A percentile compares a stretch with the other conserved stretches of the same genome.
Evolutionary conservation across 1,140 invertebrate species (phyloP).

Genomic region (Heliconius melpomene): DNA sequence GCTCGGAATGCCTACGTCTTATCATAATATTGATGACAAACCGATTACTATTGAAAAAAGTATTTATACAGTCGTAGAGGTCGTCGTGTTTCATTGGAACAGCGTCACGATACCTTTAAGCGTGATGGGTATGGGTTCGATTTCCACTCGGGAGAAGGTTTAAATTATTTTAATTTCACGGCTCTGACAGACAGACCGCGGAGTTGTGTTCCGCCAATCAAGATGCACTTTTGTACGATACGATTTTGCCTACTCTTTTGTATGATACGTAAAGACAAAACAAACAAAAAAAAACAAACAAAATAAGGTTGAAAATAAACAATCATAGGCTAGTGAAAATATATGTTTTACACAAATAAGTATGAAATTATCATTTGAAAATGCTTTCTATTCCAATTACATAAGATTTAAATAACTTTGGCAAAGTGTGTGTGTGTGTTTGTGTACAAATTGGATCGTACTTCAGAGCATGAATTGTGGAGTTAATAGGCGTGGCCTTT

Average conservation of each 20-base stretch:
- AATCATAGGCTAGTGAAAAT: slow-evolving; percentile 16
- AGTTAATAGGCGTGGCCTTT: slow-evolving; percentile 58
- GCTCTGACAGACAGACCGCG: background rate
- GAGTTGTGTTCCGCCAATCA: background rate
- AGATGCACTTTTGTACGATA: no score
- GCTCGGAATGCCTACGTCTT: background rate
- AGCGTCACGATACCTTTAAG: no score
- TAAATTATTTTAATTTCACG: no score
- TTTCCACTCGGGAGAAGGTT: no score
- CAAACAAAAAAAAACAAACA: background rate
- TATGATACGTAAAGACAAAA: background rate
- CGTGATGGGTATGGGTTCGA: no score
- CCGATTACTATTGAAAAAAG: background rate
- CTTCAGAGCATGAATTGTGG: slow-evolving; percentile 52
- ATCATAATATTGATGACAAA: background rate
- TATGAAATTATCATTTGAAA: slow-evolving; percentile 11
- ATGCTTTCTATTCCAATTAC: background rate
- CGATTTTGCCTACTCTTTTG: background rate
- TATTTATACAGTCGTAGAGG: no score
- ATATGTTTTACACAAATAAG: slow-evolving; percentile 36
- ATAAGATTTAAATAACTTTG: slow-evolving; percentile 28
- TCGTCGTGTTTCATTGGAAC: no score
- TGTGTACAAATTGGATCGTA: slow-evolving; percentile 62
- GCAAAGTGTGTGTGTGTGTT: slow-evolving; percentile 45
- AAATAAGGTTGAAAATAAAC: slow-evolving; percentile 8